Conservation (phyloP, 2,797 vertebrate species). For the Lacerta bilineata region DNA sequence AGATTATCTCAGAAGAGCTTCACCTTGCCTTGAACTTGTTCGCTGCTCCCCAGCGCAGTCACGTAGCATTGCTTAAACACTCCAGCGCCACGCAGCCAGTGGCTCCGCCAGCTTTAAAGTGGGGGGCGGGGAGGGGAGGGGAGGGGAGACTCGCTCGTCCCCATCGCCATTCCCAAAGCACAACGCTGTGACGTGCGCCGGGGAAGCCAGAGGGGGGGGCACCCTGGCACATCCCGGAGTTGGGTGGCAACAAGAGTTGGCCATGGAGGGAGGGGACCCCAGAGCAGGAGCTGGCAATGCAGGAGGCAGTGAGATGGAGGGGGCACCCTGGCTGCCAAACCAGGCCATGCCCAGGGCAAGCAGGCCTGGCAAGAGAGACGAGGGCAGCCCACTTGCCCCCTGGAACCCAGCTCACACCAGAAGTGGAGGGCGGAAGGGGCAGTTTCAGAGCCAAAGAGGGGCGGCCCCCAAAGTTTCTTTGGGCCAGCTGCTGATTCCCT, state of each 20-base stretch:
- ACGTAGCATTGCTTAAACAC: conserved; percentile 79
- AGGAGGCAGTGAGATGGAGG: too few relatives aligned
- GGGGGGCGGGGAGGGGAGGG: not conserved
- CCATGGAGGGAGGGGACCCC: accelerated
- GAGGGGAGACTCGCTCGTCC: not conserved
- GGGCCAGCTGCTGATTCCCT: not conserved
- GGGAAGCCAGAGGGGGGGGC: not conserved
- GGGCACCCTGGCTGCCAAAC: not conserved
- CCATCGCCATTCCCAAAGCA: not conserved
- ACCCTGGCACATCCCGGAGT: accelerated
- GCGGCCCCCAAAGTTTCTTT: not conserved
- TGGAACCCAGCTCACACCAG: not conserved
- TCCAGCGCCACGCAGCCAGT: conserved; percentile 68
- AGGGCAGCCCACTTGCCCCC: not conserved
- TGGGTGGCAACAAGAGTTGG: accelerated
- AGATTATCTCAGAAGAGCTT: conserved; percentile 86
- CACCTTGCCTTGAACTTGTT: conserved; percentile 87
- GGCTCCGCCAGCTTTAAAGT: conserved; percentile 57
- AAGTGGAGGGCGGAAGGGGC: not conserved
- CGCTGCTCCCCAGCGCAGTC: conserved; percentile 76
- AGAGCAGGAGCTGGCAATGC: not conserved
- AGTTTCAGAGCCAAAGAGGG: not conserved
- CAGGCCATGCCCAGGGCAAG: too few relatives aligned
- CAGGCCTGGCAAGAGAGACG: not conserved
- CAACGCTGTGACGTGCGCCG: accelerated